These are phyloP conservation scores for Pteronura brasiliensis DNA, from an alignment of 2,113 vertebrate species.

Conservation along the genomic window DNA sequence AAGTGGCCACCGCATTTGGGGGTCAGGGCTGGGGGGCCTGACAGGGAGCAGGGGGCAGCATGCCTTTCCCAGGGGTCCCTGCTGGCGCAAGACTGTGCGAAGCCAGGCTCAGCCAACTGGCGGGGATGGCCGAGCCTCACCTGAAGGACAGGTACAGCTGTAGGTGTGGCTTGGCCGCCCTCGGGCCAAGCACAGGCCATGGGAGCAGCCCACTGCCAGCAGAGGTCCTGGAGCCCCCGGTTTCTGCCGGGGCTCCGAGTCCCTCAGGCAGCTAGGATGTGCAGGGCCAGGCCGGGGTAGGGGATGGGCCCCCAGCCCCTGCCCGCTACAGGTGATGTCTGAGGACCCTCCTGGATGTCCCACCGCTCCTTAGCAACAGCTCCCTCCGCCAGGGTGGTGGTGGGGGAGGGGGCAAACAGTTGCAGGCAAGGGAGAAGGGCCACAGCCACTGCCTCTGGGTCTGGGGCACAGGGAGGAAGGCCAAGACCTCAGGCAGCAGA, in stretches of 20 bases:
- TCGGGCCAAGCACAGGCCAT: fast-evolving
- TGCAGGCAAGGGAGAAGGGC: background rate
- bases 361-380: background rate
- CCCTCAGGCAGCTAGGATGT: background rate
- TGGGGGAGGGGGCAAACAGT: no score
- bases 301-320: background rate
- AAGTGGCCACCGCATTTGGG: fast-evolving
- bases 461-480: no score
- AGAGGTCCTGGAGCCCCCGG: background rate
- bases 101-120: background rate
- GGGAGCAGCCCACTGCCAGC: background rate
- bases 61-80: background rate
- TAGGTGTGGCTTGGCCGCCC: fast-evolving
- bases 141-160: background rate
- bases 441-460: background rate
- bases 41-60: background rate
- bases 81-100: no score
- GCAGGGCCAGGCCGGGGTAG: background rate
- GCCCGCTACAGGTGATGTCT: background rate
- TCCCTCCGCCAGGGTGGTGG: background rate
- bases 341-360: no score
- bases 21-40: background rate
- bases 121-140: fast-evolving
- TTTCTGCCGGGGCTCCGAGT: background rate
- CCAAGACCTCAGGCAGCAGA: background rate